Conservation (phyloP, 2,888 invertebrate genomes). For the Zonitis immaculata region DNA sequence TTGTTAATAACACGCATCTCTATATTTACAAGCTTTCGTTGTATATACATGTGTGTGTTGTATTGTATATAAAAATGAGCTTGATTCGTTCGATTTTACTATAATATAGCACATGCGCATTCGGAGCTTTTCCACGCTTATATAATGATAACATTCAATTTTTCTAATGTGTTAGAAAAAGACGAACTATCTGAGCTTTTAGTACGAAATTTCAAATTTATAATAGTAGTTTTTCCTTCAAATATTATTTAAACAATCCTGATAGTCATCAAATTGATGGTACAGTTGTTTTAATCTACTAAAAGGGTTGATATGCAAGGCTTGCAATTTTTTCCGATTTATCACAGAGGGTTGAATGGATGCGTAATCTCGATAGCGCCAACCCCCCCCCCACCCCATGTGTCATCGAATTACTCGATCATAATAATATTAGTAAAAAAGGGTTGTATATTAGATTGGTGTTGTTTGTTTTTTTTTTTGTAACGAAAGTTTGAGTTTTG, state of each 20-base stretch:
- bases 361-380: neutral
- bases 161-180: neutral
- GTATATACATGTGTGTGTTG: neutral
- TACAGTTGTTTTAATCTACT: neutral
- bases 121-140: neutral
- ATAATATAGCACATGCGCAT: neutral
- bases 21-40: neutral
- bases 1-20: neutral
- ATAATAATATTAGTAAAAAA: neutral
- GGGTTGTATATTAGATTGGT: neutral
- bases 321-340: neutral
- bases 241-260: no score
- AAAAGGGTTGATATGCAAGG: neutral
- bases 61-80: neutral
- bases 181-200: neutral
- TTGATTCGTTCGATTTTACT: constrained; percentile 2
- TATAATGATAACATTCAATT: neutral
- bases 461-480: no score
- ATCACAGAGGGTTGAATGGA: neutral
- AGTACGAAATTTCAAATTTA: no score
- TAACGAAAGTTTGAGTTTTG: neutral
- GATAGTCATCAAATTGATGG: neutral
- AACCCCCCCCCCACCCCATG: no score
- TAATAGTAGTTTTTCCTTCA: no score
- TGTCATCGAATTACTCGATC: neutral